Conservation (phyloP, 2,113 vertebrate genomes). For the Panthera leo region DNA sequence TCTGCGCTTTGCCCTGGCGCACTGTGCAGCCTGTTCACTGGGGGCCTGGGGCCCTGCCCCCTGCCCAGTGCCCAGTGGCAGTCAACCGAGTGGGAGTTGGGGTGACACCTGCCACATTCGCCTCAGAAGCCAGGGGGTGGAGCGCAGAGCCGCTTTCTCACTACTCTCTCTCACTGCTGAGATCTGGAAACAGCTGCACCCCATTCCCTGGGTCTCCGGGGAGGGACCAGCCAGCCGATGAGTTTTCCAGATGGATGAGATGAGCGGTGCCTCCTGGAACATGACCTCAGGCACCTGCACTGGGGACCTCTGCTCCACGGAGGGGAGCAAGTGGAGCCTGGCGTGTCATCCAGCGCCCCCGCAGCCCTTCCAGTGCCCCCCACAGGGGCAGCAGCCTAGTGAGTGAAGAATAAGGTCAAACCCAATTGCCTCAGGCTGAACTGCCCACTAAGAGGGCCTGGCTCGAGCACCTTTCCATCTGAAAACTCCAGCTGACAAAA, state of each 20-base stretch:
- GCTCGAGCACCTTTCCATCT: not conserved
- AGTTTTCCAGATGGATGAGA: constrained; percentile 51
- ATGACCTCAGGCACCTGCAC: constrained; percentile 23
- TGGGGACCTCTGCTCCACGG: not conserved
- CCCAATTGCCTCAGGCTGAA: not conserved
- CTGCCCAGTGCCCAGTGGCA: not conserved
- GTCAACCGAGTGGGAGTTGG: not conserved
- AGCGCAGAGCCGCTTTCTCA: not conserved
- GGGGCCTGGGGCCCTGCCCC: not conserved
- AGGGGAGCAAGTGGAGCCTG: not conserved
- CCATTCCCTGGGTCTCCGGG: not conserved
- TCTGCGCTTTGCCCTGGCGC: not conserved
- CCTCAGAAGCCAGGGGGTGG: not conserved
- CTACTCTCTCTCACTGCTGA: not conserved
- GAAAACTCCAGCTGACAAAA: not conserved
- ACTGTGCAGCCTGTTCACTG: not conserved
- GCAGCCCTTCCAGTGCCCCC: not conserved
- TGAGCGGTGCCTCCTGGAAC: not conserved
- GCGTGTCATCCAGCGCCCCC: too few species aligned
- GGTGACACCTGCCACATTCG: not conserved
- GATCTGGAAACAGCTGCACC: constrained; percentile 48
- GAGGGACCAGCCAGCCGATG: not conserved
- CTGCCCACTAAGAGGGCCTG: not conserved
- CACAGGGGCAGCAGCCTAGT: not conserved
- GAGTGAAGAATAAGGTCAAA: constrained; percentile 9